A percentile compares a stretch with the other conserved stretches of the same genome.
phyloP scores from a whole-genome alignment of 2,888 invertebrate genomes.

The Unio delphinus region DNA sequence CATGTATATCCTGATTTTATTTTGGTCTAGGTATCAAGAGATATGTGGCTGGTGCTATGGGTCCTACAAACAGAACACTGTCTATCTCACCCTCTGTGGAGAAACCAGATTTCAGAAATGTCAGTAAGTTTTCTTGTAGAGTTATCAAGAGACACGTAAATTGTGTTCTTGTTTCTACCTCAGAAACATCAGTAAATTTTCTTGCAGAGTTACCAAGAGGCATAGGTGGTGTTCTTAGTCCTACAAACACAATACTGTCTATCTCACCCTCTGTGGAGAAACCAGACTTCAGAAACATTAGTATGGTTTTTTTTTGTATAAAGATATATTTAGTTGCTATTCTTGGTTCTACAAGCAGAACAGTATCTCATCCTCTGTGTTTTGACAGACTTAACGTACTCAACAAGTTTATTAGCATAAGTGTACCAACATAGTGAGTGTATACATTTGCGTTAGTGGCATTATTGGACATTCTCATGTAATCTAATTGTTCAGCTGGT shows the following conservation, averaged over 20 bases:
- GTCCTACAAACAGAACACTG: conserved; percentile 76
- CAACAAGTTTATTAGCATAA: too few relatives aligned
- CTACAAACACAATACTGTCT: conserved; percentile 76
- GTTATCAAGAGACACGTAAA: too few relatives aligned
- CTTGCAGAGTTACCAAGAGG: too few relatives aligned
- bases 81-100: conserved; percentile 77
- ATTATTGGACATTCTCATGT: too few relatives aligned
- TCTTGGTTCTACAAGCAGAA: neutral
- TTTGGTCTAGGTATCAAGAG: conserved; percentile 56
- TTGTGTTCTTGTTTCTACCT: conserved; percentile 65
- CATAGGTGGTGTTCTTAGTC: too few relatives aligned
- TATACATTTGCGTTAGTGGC: too few relatives aligned
- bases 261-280: conserved; percentile 77
- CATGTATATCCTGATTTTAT: neutral
- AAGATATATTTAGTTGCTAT: neutral
- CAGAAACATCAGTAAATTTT: conserved; percentile 75
- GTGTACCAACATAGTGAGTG: too few relatives aligned
- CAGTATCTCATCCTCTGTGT: too few relatives aligned
- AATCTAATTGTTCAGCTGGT: too few relatives aligned
- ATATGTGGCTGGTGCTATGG: conserved; percentile 75
- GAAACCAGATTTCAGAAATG: conserved; percentile 75
- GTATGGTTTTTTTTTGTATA: conserved; percentile 66
- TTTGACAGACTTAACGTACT: too few relatives aligned
- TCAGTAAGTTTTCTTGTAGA: conserved; percentile 71
- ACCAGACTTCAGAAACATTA: conserved; percentile 76